Percentiles rank a stretch among this genome's conserved stretches.
These are phyloP conservation scores for Laticauda colubrina DNA, from an alignment of 2,113 vertebrate genomes.

Conservation along the genomic window DNA sequence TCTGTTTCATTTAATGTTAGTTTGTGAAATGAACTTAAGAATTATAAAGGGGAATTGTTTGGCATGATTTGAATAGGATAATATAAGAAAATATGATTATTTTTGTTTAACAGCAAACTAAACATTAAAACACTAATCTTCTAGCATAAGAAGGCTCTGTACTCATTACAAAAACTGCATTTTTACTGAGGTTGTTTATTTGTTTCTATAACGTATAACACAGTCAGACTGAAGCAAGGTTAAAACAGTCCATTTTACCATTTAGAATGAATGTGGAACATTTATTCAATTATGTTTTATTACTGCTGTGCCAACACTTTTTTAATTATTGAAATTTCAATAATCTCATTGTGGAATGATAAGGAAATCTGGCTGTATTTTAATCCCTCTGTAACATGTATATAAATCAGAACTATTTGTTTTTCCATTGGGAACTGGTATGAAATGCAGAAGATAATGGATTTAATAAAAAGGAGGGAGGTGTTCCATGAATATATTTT, in stretches of 20 bases:
- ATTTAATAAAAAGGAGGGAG: neutral
- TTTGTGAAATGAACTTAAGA: slow-evolving; percentile 44
- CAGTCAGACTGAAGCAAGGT: neutral
- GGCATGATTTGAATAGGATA: neutral
- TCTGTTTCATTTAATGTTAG: slow-evolving; percentile 9
- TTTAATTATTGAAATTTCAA: neutral
- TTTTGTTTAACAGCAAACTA: neutral
- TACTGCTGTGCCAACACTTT: neutral
- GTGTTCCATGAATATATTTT: neutral
- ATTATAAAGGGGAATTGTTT: neutral
- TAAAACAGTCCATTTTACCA: neutral
- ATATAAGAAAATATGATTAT: neutral
- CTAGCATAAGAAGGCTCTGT: neutral
- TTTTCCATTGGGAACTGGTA: neutral
- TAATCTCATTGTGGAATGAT: neutral
- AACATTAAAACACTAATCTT: neutral
- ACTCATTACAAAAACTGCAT: neutral
- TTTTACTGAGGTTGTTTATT: neutral
- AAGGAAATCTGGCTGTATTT: neutral
- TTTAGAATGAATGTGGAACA: neutral
- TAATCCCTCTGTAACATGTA: neutral
- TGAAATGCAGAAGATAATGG: neutral
- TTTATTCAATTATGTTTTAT: neutral
- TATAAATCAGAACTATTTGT: neutral
- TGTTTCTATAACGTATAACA: neutral